Evolutionary conservation across 2,113 vertebrate species (phyloP), one percentile per base, ranked within the genome.

Genomic region (Enhydra lutris): DNA sequence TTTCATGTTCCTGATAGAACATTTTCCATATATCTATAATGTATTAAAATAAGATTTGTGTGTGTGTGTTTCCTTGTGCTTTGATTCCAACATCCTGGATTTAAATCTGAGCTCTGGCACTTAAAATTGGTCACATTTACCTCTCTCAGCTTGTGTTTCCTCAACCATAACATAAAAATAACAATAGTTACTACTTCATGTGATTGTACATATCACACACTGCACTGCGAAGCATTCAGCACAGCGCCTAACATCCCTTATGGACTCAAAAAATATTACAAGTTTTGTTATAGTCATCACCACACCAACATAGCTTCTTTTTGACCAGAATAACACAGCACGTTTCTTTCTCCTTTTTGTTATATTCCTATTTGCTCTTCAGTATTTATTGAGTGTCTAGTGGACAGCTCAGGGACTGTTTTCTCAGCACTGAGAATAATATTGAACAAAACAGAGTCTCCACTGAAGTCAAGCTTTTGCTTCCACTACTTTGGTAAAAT

Each of bases 401-500:
- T 50, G 29, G 63, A 81, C 5, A 71, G 61, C 7, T 83, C n/a
- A 63, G 34, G 67, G 42, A 39, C 45, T 94, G 0, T 71, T 95
- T 94, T 87, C 21, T 79, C 80, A 47, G 94, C 39, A 50, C 29
- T 52, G 76, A 79, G 55, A 67, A 78, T 55, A 89, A 47, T 47
- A 29, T 69, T 92, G 86, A 89, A 23, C 29, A 79, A 96, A 86
- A 18, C 15, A 34, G n/a, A 67, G 52, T 79, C 26, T 29, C 39
- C 17, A 34, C 39, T 36, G 45, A 89, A 85, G 52, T 59, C 71
- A 45, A 59, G 42, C 42, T 89, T 86, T 80, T 88, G 61, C 45
- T 89, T 85, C 36, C 47, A 57, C 74, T 69, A n/a, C n/a, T 89
- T 95, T 74, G 42, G 59, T 80, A 84, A 93, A 91, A 89, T 73